phyloP scores from a whole-genome alignment of 2,888 invertebrate genomes.

The Periphyllus acericola region DNA sequence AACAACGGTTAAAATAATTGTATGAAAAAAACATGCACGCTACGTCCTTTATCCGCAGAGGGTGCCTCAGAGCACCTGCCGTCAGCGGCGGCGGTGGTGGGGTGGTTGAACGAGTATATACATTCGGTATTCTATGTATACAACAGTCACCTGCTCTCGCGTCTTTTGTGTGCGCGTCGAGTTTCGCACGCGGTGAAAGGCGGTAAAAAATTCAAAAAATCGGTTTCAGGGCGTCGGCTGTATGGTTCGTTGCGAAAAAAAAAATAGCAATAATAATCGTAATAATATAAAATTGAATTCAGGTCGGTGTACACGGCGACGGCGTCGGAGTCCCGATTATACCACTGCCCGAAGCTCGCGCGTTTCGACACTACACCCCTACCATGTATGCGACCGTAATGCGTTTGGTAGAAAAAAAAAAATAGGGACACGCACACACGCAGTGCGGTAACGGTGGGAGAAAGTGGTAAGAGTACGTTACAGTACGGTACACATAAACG shows the following conservation, averaged over 20 bases:
- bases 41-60: slow-evolving; percentile 23
- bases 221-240: slow-evolving; percentile 55
- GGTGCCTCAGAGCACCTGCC: slow-evolving; percentile 44
- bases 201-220: slow-evolving; percentile 24
- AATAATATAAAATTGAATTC: slow-evolving; percentile 4
- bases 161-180: slow-evolving; percentile 33
- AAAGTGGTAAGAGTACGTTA: slow-evolving; percentile 3
- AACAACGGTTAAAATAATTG: slow-evolving; percentile 12
- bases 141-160: slow-evolving; percentile 41
- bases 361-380: slow-evolving; percentile 25
- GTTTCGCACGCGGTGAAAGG: slow-evolving; percentile 43
- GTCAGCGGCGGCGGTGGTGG: background rate
- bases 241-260: background rate
- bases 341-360: slow-evolving; percentile 20
- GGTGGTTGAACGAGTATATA: background rate
- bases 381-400: background rate
- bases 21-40: background rate
- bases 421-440: slow-evolving; percentile 4
- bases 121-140: background rate
- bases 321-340: slow-evolving; percentile 1
- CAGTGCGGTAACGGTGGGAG: background rate
- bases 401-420: slow-evolving; percentile 5
- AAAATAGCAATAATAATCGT: slow-evolving; percentile 2
- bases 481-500: background rate
- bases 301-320: slow-evolving; percentile 11